phyloP scores from a whole-genome alignment of 2,113 vertebrate species.

The Todiramphus chloris region DNA sequence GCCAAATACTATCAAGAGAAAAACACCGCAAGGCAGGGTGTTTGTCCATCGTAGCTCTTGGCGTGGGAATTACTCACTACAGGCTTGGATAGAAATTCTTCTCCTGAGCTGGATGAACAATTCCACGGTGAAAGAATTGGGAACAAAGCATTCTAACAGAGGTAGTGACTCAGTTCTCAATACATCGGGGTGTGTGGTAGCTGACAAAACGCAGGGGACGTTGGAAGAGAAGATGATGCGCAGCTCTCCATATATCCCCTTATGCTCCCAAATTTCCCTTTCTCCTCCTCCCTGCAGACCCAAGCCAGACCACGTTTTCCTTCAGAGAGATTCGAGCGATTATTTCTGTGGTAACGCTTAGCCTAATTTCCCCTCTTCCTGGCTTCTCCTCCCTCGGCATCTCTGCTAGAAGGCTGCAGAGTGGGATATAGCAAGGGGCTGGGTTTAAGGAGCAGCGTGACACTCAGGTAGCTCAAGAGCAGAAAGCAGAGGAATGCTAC shows the following conservation, averaged over 20 bases:
- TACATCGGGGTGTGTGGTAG: neutral
- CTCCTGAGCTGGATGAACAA: neutral
- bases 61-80: neutral
- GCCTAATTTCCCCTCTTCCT: neutral
- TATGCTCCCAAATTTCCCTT: neutral
- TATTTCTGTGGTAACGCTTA: neutral
- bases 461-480: neutral
- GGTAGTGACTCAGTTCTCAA: neutral
- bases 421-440: neutral
- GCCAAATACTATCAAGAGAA: neutral
- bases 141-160: neutral
- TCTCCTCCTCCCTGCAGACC: neutral
- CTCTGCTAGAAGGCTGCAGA: neutral
- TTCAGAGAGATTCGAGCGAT: fast-evolving
- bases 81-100: neutral
- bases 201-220: neutral
- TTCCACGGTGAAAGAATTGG: neutral
- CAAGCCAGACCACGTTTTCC: neutral
- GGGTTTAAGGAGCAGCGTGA: neutral
- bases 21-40: neutral
- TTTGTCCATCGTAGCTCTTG: neutral
- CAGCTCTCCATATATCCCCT: neutral
- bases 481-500: neutral
- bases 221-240: neutral
- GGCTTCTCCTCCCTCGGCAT: neutral